These are phyloP conservation scores for Notothenia rossii DNA, from an alignment of 2,113 vertebrate species.

Conservation along the genomic window DNA sequence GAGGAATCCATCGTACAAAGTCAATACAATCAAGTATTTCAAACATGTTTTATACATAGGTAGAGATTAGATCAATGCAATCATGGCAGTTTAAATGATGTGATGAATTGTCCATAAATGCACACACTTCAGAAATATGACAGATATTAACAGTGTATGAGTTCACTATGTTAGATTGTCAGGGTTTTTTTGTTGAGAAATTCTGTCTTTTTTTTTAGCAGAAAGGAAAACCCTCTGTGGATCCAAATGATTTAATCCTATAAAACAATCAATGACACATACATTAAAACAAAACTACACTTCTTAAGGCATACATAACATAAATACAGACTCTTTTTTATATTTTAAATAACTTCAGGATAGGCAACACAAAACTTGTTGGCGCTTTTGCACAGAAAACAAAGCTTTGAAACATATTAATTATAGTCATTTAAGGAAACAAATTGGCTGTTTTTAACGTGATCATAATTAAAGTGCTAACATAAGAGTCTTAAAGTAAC, in stretches of 20 bases:
- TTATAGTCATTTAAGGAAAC: not conserved
- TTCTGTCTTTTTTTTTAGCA: not conserved
- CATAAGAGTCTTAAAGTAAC: conserved; percentile 5
- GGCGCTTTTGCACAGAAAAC: not conserved
- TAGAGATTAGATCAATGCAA: conserved; percentile 35
- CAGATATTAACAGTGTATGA: conserved; percentile 7
- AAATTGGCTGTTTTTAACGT: not conserved
- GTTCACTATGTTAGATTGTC: conserved; percentile 51
- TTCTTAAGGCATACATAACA: conserved; percentile 39
- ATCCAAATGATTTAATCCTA: conserved; percentile 1
- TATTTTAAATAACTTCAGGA: not conserved
- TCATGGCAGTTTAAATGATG: conserved; percentile 48
- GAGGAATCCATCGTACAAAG: conserved; percentile 11
- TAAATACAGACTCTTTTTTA: not conserved
- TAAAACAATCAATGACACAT: conserved; percentile 8
- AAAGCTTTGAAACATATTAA: not conserved
- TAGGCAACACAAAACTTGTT: not conserved
- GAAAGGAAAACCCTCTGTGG: not conserved
- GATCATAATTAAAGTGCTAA: conserved; percentile 18
- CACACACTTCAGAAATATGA: conserved; percentile 22
- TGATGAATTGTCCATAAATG: conserved; percentile 1
- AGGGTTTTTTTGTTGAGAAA: conserved; percentile 16
- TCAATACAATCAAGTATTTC: conserved; percentile 53
- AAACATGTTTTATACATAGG: conserved; percentile 23
- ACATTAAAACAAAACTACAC: not conserved